Evolutionary conservation across 2,797 vertebrate genomes (phyloP).

Genomic region (Sphenodon punctatus): DNA sequence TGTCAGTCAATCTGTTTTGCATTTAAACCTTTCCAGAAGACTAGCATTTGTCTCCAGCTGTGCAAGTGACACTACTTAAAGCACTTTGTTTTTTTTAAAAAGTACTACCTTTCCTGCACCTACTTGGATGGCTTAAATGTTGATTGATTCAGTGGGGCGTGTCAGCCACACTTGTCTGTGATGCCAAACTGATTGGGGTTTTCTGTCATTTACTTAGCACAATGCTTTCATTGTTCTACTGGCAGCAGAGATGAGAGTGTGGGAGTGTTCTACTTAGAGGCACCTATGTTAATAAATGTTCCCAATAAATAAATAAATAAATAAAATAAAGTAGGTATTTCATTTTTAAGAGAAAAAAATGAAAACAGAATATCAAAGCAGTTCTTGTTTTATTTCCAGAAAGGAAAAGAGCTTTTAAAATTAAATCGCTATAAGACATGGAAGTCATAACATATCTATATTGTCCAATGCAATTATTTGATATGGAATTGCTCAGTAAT

Average conservation of each 20-base stretch:
- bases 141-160: conserved; percentile 59
- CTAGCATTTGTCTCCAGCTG: conserved; percentile 5
- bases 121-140: conserved; percentile 14
- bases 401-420: too few species aligned
- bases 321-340: too few species aligned
- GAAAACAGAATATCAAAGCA: not conserved
- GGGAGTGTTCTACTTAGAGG: not conserved
- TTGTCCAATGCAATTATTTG: conserved; percentile 8
- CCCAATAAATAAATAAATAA: too few species aligned
- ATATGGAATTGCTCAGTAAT: not conserved
- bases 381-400: not conserved
- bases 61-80: not conserved
- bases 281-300: not conserved
- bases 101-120: not conserved
- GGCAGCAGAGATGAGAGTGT: not conserved
- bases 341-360: not conserved
- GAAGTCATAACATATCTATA: not conserved
- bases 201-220: conserved; percentile 26
- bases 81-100: conserved; percentile 29
- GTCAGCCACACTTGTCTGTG: conserved; percentile 48
- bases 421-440: not conserved
- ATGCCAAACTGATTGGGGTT: conserved; percentile 53
- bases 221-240: conserved; percentile 12
- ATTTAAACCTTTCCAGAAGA: not conserved
- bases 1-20: not conserved